Evolutionary conservation across 2,797 vertebrate species (phyloP).

Genomic region (Falco peregrinus): DNA sequence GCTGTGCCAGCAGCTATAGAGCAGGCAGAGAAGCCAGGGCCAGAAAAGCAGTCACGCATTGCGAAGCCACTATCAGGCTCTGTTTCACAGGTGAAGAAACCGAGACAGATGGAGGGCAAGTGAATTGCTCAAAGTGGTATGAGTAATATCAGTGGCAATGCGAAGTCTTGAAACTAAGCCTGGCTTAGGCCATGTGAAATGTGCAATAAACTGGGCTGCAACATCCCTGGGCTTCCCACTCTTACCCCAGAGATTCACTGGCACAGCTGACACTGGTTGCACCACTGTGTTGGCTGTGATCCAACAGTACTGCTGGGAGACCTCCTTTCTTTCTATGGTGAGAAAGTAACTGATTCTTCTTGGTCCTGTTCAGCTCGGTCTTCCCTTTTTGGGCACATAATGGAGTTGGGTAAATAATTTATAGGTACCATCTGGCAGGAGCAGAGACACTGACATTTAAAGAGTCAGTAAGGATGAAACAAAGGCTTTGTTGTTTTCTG

Average conservation of each 20-base stretch:
- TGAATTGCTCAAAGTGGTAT: neutral
- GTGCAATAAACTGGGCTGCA: neutral
- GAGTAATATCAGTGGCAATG: neutral
- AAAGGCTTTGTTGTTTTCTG: neutral
- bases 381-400: neutral
- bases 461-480: neutral
- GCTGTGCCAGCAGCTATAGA: neutral
- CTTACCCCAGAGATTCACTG: neutral
- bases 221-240: neutral
- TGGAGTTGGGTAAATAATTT: constrained; percentile 44
- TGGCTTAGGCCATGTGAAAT: neutral
- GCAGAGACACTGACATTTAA: neutral
- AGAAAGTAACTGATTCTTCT: neutral
- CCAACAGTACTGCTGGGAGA: neutral
- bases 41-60: neutral
- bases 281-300: neutral
- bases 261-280: neutral
- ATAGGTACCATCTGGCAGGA: constrained; percentile 11
- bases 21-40: neutral
- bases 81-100: constrained; percentile 17
- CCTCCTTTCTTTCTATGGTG: neutral
- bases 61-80: neutral
- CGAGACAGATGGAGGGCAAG: neutral
- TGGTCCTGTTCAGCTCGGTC: neutral
- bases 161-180: neutral